Evolutionary conservation across 2,888 invertebrate species (phyloP), one percentile per base, ranked within the genome.

Genomic region (Lampropteryx suffumata): DNA sequence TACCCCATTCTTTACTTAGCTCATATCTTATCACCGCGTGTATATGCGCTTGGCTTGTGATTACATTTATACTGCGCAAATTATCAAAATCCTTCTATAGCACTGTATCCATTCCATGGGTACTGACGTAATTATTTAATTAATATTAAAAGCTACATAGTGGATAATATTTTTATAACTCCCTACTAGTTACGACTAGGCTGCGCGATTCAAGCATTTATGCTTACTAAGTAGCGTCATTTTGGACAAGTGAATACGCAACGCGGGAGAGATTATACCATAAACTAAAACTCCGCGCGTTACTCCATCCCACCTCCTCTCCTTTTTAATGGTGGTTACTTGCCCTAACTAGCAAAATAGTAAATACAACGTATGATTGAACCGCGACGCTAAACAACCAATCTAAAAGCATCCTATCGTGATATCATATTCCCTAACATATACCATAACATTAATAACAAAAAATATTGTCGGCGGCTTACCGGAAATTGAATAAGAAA

Each of bases 21-120:
- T 49, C 41, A 12, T 50, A 34, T 35, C 46, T 36, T 50, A 55
- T 55, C 54, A 50, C 54, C 54, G 54, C 54, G 54, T 50, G 50
- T 40, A 32, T 21, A 27, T 37, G 46, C 50, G 36, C 34, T 47
- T 46, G 40, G 50, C 28, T 33, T 47, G 24, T n/a, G 32, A 51
- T 46, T 40, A 29, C 28, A 39, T 42, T 39, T 37, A 50, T 41
- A 27, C 32, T 36, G 51, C 51, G 41, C 51, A 46, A 51, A 36
- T 32, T 26, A 50, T 50, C 27, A 35, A 1, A 36, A 41, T 41
- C 35, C 29, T 30, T 14, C 26, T 45, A 46, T 34, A 32, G 14
- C 39, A 24, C 40, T 45, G 44, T 50, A 43, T 28, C 48, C 48
- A 53, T 53, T 45, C 48, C 53, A 49, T 50, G 40, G 50, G 50